Base-by-base conservation (phyloP, 2,113 vertebrate genomes). In the Agapornis roseicollis region DNA sequence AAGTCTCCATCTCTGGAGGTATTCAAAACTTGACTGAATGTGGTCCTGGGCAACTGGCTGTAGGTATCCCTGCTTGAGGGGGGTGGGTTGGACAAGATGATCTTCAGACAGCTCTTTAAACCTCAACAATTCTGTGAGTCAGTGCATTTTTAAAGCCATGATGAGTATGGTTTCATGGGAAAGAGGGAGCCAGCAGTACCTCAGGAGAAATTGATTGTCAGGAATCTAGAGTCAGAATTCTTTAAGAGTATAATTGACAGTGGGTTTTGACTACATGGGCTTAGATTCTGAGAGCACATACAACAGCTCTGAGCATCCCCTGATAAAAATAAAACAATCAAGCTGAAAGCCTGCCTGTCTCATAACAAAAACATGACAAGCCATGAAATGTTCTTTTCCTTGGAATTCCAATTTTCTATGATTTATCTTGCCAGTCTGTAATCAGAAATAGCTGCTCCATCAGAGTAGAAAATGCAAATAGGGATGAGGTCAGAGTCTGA, bases 271-370 rank as follows among this genome's bases (percentile, higher is more conserved):
- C 16, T 86, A 81, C 73, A 73, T 1, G 11, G 73, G 33, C 52
- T 96, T 0, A 0, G 71, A 76, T 81, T 93, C 69, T 90, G 83
- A 41, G 52, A 93, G 88, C 65, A 69, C n/a, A 79, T 88, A 87
- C 88, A 96, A 84, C 46, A 85, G 39, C 0, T 1, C 41, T 76
- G 53, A 78, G 72, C 65, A 68, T 96, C 83, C 73, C 66, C 37
- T 85, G 80, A 70, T 95, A 76, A 95, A 91, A 92, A 95, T 94
- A 84, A 92, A 95, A 77, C 60, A 94, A 88, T 93, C 80, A 61
- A 55, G 69, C 28, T 84, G 66, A 85, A 90, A 92, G 56, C 14
- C 46, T 2, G 29, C 25, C 29, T 92, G 83, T 92, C 46, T 95
- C 89, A n/a, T 89, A 89, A 89, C 82, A 94, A 80, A 42, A 85